Evolutionary conservation across 1,140 invertebrate genomes (phyloP).

Genomic region (Anastrepha obliqua): DNA sequence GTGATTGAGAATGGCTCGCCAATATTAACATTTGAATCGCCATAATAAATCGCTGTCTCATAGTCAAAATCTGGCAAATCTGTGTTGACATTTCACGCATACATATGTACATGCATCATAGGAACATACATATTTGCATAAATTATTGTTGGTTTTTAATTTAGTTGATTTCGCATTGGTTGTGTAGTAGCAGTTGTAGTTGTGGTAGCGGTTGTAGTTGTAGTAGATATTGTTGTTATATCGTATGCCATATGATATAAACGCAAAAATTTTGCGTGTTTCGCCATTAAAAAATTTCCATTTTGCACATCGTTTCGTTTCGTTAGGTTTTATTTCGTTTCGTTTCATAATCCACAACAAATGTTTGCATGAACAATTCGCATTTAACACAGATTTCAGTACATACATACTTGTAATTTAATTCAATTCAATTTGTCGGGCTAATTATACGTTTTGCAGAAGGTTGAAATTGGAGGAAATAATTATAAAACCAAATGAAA

Average conservation of each 20-base stretch:
- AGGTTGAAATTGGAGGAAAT: slow-evolving; percentile 42
- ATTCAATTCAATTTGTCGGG: slow-evolving; percentile 46
- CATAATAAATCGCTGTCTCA: slow-evolving; percentile 66
- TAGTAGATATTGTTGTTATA: background rate
- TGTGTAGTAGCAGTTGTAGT: background rate
- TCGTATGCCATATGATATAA: slow-evolving; percentile 24
- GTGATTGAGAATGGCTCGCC: slow-evolving; percentile 71
- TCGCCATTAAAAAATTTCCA: slow-evolving; percentile 39
- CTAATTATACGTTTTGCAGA: slow-evolving; percentile 45
- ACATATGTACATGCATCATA: background rate
- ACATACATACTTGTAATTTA: slow-evolving; percentile 43
- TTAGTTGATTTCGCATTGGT: background rate
- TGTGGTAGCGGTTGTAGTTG: slow-evolving; percentile 15
- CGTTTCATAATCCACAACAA: slow-evolving; percentile 53
- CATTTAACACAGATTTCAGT: slow-evolving; percentile 53
- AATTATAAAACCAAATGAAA: slow-evolving; percentile 50
- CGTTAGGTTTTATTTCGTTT: slow-evolving; percentile 16
- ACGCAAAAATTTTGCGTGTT: slow-evolving; percentile 22
- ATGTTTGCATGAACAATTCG: slow-evolving; percentile 52
- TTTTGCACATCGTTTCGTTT: slow-evolving; percentile 2
- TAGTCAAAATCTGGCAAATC: slow-evolving; percentile 63
- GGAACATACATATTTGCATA: background rate
- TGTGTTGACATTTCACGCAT: slow-evolving; percentile 56
- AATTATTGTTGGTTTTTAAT: background rate
- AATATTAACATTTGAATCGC: slow-evolving; percentile 68